Conservation (phyloP, 2,797 vertebrate species). For the Enoplosus armatus region DNA sequence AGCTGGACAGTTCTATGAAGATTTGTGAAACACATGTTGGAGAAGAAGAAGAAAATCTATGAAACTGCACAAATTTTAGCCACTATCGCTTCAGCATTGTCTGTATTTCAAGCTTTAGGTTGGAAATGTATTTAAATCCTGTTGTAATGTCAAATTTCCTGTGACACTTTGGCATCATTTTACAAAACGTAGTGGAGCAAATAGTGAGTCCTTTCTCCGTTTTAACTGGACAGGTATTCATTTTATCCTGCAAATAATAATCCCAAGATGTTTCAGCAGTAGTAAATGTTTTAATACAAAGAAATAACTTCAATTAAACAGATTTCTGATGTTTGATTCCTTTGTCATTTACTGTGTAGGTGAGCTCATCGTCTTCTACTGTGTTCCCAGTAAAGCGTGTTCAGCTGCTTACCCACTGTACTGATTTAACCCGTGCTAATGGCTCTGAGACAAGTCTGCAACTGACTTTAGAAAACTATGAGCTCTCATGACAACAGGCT, state of each 20-base stretch:
- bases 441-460: constrained; percentile 35
- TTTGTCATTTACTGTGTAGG: constrained; percentile 16
- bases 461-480: constrained; percentile 43
- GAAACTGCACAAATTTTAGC: constrained; percentile 2
- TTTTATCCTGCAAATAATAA: constrained; percentile 43
- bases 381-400: constrained; percentile 10
- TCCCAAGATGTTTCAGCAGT: constrained; percentile 15
- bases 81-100: constrained; percentile 36
- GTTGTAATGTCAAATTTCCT: constrained; percentile 16
- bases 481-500: constrained; percentile 53
- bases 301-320: constrained; percentile 40
- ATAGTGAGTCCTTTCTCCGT: constrained; percentile 10
- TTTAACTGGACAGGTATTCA: constrained; percentile 18
- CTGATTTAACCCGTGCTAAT: constrained; percentile 47
- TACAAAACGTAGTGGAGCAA: constrained; percentile 15
- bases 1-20: constrained; percentile 70
- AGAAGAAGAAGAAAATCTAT: constrained; percentile 11
- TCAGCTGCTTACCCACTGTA: constrained; percentile 46
- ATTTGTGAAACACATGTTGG: constrained; percentile 62
- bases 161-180: constrained; percentile 12
- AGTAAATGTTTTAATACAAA: constrained; percentile 24
- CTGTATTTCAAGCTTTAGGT: constrained; percentile 35
- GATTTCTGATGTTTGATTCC: constrained; percentile 4
- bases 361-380: not conserved
- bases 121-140: constrained; percentile 28